Evolutionary conservation across 64 coral and sea anemone genomes (phyloP).

Genomic region (Platygyra sinensis): DNA sequence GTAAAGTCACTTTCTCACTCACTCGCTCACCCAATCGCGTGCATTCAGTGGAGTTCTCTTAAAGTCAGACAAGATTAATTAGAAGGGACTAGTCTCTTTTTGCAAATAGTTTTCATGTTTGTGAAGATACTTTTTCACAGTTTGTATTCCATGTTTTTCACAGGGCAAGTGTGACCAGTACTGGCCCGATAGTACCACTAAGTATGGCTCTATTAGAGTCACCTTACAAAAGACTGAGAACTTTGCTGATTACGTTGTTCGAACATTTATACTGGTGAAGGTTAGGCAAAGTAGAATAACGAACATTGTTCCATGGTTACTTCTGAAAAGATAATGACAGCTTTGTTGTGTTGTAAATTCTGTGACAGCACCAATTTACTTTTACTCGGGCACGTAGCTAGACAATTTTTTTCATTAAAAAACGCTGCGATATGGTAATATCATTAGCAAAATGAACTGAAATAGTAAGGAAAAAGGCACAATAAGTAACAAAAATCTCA

Average conservation of each 20-base stretch:
- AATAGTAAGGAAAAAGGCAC: too few species aligned
- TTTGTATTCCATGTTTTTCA: neutral
- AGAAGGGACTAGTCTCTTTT: too few species aligned
- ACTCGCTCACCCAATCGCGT: too few species aligned
- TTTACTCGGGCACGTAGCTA: too few species aligned
- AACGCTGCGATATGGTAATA: too few species aligned
- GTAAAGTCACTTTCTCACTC: too few species aligned
- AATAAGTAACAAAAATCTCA: too few species aligned
- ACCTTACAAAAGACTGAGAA: slow-evolving; percentile 63
- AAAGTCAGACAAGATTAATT: neutral
- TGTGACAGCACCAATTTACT: neutral
- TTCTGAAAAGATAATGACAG: neutral
- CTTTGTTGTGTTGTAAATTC: neutral
- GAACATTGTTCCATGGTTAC: neutral
- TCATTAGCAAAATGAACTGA: too few species aligned
- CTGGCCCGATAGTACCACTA: slow-evolving; percentile 60
- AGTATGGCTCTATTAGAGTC: slow-evolving; percentile 60
- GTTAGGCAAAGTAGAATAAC: slow-evolving; percentile 10
- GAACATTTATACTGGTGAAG: slow-evolving; percentile 67
- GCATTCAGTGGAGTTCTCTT: neutral
- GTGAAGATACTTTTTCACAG: neutral
- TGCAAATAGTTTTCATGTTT: too few species aligned
- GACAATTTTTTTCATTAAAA: too few species aligned
- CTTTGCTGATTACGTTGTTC: slow-evolving; percentile 82
- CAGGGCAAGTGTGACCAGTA: slow-evolving; percentile 84